A percentile compares a stretch with the other conserved stretches of the same genome.
Evolutionary conservation across 1,140 invertebrate genomes (phyloP).

Genomic region (Parasteatoda tepidariorum): DNA sequence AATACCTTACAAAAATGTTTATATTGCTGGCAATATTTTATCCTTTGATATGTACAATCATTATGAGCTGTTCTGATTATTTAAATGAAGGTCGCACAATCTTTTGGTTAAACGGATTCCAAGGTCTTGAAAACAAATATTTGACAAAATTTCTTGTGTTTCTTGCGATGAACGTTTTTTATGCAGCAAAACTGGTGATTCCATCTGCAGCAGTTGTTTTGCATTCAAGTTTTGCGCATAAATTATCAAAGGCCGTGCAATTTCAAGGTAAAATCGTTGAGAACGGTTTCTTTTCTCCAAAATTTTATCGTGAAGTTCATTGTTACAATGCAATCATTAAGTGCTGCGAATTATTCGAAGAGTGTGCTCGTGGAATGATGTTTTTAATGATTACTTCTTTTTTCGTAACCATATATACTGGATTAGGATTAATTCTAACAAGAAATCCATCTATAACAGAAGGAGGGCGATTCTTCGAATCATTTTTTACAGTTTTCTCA

Average conservation of each 20-base stretch:
- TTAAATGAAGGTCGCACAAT: neutral
- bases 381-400: neutral
- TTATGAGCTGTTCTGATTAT: neutral
- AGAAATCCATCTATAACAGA: no score
- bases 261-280: neutral
- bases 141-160: neutral
- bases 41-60: neutral
- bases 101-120: neutral
- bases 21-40: neutral
- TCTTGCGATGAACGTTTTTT: neutral
- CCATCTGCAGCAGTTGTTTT: neutral
- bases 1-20: neutral
- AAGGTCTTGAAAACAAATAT: neutral
- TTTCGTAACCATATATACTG: neutral
- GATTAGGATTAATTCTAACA: neutral
- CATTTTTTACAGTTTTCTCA: neutral
- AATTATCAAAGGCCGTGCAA: neutral
- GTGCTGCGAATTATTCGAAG: neutral
- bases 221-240: neutral
- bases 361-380: neutral
- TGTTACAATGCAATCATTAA: neutral
- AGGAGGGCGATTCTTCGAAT: neutral
- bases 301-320: neutral
- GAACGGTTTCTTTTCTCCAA: neutral
- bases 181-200: neutral